Conservation (phyloP, 2,113 vertebrate genomes). For the Aix galericulata region DNA sequence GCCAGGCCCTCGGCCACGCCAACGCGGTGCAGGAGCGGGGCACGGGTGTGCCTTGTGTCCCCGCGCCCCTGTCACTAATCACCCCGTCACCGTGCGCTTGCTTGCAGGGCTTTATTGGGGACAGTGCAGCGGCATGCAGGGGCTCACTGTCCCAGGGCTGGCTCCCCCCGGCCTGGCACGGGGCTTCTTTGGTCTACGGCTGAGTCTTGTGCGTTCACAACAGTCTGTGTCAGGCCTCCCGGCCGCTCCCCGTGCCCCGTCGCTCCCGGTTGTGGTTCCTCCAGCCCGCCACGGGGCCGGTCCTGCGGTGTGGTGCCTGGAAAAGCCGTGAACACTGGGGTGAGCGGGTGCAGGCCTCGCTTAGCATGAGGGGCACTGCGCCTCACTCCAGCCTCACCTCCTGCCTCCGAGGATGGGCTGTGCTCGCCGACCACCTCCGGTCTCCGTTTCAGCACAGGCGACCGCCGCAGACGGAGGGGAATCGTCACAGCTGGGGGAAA, state of each 20-base stretch:
- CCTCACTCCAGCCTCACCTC: not conserved
- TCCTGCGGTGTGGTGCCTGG: not conserved
- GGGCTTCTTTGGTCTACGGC: constrained; percentile 50
- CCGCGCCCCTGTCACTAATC: not conserved
- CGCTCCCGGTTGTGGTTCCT: not conserved
- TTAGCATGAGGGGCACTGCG: rapidly evolving
- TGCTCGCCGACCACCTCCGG: not conserved
- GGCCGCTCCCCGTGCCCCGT: not conserved
- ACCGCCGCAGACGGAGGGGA: constrained; percentile 79
- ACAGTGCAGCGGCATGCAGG: constrained; percentile 2
- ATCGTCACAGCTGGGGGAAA: not conserved
- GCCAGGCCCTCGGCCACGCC: not conserved
- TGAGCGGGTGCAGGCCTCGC: not conserved
- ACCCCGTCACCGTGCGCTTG: not conserved
- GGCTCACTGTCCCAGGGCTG: constrained; percentile 28
- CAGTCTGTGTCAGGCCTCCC: not conserved
- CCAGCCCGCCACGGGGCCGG: not conserved
- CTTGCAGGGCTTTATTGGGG: constrained; percentile 20
- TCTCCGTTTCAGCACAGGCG: constrained; percentile 76
- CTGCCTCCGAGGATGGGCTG: rapidly evolving
- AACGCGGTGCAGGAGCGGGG: not conserved
- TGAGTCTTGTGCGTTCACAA: constrained; percentile 31
- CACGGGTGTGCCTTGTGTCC: not conserved
- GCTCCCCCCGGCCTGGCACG: not conserved
- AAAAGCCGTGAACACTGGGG: not conserved